phyloP scores from a whole-genome alignment of 2,888 invertebrate species.

The Cataglyphis cursor region DNA sequence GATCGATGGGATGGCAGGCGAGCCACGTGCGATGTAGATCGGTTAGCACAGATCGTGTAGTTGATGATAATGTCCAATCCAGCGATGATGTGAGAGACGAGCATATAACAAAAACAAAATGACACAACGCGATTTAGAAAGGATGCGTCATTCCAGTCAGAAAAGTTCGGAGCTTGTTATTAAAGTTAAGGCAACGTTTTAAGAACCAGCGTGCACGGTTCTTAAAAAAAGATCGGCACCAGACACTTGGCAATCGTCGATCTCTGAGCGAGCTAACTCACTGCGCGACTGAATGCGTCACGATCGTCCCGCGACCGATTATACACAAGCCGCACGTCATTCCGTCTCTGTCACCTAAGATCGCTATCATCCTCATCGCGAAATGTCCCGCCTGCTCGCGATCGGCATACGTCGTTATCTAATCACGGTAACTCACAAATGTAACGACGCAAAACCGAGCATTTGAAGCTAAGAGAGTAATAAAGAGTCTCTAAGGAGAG shows the following conservation, averaged over 20 bases:
- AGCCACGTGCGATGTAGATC: slow-evolving; percentile 71
- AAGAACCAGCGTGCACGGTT: slow-evolving; percentile 19
- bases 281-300: slow-evolving; percentile 61
- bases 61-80: slow-evolving; percentile 48
- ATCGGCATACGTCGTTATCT: neutral
- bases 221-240: slow-evolving; percentile 35
- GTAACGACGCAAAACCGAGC: neutral
- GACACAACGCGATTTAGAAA: slow-evolving; percentile 73
- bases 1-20: slow-evolving; percentile 51
- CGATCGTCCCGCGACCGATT: slow-evolving; percentile 64
- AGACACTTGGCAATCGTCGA: slow-evolving; percentile 73
- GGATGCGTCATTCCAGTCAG: slow-evolving; percentile 14
- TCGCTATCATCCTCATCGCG: slow-evolving; percentile 56
- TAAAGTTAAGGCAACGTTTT: neutral
- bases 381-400: slow-evolving; percentile 40
- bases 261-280: slow-evolving; percentile 56
- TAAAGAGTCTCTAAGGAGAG: slow-evolving; percentile 51
- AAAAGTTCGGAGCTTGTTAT: slow-evolving; percentile 23
- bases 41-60: slow-evolving; percentile 20
- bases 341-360: slow-evolving; percentile 62
- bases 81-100: slow-evolving; percentile 35
- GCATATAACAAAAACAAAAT: slow-evolving; percentile 70
- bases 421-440: slow-evolving; percentile 4
- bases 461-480: neutral
- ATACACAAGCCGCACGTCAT: slow-evolving; percentile 69